Evolutionary conservation across 2,888 invertebrate genomes (phyloP), one percentile per base, ranked within the genome.

Genomic region (Andrena minutula): DNA sequence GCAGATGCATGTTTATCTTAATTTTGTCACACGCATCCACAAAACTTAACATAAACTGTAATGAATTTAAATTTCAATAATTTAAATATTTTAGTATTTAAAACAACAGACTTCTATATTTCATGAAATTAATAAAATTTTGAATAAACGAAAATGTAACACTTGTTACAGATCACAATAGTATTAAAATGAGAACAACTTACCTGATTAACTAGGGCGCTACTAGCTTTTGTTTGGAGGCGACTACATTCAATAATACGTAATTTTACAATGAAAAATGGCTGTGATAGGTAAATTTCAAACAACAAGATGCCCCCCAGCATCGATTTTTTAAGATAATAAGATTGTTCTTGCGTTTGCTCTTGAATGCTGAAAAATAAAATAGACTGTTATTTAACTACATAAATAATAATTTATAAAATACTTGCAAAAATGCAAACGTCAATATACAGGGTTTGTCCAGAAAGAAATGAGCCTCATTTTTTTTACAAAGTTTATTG

Each of bases 1-100:
- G 97, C 72, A 97, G 94, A 93, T 97, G 97, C 94, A 97, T 96
- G 79, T 95, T 94, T 79, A 96, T 95, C 92, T 96, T 96, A 80
- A 96, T 95, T 90, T 96, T 95, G 91, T 97, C 97, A 89, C 96
- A 95, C 90, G 96, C 96, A 89, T 96, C 96, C 89, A 96, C 92
- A 90, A 96, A 96, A 87, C 95, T 95, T 79, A 95, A 91, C 75
- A 95, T 95, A 89, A 96, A 96, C 95, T 96, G 91, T 49, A 79
- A 85, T 0, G 32, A 75, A 64, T 63, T 10, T 1, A 79, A 56
- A 49, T 60, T 73, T 69, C 12, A n/a, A 30, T 28, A 41, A 60
- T 4, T 20, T 23, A 6, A 2, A 10, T 23, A 56, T 20, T 4
- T 56, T 56, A 23, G 10, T 20, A 56, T 10, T 8, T 4, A 23